Conservation (phyloP, 2,113 vertebrate genomes). For the Ellobius talpinus region DNA sequence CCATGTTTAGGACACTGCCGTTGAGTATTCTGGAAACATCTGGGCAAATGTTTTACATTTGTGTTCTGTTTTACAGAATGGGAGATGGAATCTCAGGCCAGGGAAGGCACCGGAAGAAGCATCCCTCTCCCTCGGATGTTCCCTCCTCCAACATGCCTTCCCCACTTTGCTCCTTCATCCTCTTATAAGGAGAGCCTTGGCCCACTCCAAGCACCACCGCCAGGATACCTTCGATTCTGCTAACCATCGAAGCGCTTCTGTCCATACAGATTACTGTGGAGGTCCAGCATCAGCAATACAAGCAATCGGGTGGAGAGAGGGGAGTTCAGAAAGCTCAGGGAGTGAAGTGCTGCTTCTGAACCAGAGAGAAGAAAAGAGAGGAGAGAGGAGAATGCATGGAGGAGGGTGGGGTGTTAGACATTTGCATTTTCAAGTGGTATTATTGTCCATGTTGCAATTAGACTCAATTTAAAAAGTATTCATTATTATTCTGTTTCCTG, state of each 20-base stretch:
- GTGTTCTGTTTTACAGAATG: background rate
- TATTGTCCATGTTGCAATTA: slow-evolving; percentile 16
- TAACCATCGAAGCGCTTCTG: fast-evolving
- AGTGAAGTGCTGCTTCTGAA: background rate
- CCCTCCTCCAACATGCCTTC: background rate
- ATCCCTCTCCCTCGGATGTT: too few species aligned
- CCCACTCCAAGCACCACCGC: background rate
- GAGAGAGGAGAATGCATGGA: background rate
- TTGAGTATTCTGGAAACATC: background rate
- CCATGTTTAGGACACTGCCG: too few species aligned
- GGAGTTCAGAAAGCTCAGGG: too few species aligned
- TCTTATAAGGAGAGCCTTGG: background rate
- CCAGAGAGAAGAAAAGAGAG: background rate
- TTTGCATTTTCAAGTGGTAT: slow-evolving; percentile 16
- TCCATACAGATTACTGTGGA: background rate
- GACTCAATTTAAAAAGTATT: background rate
- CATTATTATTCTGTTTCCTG: slow-evolving; percentile 15
- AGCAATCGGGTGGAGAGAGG: too few species aligned
- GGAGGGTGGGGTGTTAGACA: background rate
- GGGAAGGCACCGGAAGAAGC: background rate
- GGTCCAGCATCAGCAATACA: background rate
- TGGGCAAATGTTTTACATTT: too few species aligned
- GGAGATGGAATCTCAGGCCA: background rate
- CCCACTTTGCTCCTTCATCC: background rate
- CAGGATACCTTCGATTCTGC: background rate